Evolutionary conservation across 1,140 invertebrate species (phyloP).

Genomic region (Pseudomyrmex dendroicus): DNA sequence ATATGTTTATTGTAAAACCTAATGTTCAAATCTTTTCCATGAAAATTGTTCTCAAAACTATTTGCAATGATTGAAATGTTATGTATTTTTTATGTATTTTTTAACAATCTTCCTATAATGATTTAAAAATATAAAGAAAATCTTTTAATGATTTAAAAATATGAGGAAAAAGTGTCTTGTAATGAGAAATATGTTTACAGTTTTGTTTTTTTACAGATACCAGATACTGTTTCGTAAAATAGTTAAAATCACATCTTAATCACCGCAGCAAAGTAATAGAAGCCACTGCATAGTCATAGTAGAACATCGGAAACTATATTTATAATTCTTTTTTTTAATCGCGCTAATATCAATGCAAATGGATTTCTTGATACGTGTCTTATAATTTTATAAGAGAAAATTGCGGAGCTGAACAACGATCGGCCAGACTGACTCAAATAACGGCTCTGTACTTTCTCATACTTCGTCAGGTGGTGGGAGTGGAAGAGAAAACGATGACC

Average conservation of each 20-base stretch:
- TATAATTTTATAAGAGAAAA: constrained; percentile 58
- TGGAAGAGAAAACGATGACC: constrained; percentile 74
- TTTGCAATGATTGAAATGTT: too few species aligned
- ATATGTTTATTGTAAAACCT: background rate
- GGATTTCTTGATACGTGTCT: constrained; percentile 50
- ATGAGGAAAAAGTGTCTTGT: background rate
- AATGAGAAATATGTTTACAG: background rate
- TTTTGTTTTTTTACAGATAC: background rate
- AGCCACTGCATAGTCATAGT: constrained; percentile 72
- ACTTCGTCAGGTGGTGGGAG: constrained; percentile 74
- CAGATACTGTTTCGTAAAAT: background rate
- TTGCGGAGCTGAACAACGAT: constrained; percentile 4
- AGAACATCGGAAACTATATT: background rate
- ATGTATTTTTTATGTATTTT: too few species aligned
- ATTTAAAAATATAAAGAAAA: too few species aligned
- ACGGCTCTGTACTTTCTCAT: constrained; percentile 78
- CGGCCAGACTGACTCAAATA: constrained; percentile 65
- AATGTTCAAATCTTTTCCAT: background rate
- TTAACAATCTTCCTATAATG: too few species aligned
- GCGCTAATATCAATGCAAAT: background rate
- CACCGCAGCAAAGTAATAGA: constrained; percentile 72
- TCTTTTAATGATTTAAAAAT: background rate
- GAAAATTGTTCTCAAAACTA: background rate
- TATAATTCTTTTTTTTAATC: constrained; percentile 15
- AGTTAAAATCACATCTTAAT: constrained; percentile 40